Conservation (phyloP, 2,113 vertebrate genomes). For the Asarcornis scutulata region DNA sequence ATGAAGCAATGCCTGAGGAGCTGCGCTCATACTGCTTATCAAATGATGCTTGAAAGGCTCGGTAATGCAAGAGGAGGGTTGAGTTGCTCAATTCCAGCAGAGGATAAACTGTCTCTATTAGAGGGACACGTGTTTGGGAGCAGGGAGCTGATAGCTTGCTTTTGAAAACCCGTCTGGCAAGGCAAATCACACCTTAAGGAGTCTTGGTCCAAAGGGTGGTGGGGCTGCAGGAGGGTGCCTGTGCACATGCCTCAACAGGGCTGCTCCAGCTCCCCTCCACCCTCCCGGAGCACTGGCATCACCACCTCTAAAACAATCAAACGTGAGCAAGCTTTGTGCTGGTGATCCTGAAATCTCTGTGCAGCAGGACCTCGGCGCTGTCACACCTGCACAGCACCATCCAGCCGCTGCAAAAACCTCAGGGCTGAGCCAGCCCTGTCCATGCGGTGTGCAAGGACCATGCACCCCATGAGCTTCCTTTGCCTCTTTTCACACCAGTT, state of each 20-base stretch:
- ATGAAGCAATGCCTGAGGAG: slow-evolving; percentile 61
- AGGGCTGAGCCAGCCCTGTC: neutral
- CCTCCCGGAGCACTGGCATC: neutral
- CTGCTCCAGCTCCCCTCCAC: neutral
- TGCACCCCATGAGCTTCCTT: accelerated
- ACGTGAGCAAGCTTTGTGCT: accelerated
- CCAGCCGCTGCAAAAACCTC: neutral
- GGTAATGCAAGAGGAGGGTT: slow-evolving; percentile 25
- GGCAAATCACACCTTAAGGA: neutral
- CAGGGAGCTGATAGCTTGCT: slow-evolving; percentile 50
- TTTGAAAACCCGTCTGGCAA: neutral
- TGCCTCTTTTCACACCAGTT: neutral
- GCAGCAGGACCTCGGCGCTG: neutral
- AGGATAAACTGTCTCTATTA: slow-evolving; percentile 47
- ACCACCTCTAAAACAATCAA: neutral
- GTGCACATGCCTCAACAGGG: neutral
- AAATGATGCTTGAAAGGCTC: slow-evolving; percentile 63
- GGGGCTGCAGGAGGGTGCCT: neutral
- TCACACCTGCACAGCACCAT: neutral
- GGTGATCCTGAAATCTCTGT: neutral
- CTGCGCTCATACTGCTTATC: slow-evolving; percentile 52
- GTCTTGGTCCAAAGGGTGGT: neutral
- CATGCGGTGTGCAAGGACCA: accelerated
- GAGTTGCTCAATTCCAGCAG: slow-evolving; percentile 44
- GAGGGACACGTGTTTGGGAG: slow-evolving; percentile 46